These are phyloP conservation scores for Ectropis crepuscularia DNA, from an alignment of 2,888 invertebrate species.

Conservation along the genomic window DNA sequence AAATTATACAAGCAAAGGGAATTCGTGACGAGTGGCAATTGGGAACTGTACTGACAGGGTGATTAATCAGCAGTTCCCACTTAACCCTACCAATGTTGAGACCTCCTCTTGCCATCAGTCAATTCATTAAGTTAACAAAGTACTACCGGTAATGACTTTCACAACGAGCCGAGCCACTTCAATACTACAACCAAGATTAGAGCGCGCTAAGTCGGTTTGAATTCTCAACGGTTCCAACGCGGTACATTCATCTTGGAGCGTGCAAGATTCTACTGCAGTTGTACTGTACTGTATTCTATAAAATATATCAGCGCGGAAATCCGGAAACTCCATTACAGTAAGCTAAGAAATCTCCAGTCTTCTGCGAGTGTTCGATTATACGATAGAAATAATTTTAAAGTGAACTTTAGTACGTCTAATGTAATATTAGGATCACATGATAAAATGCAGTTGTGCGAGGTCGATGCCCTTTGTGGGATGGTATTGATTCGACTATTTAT, in stretches of 20 bases:
- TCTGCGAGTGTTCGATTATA: too few species aligned
- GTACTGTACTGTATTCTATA: constrained; percentile 20
- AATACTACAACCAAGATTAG: constrained; percentile 64
- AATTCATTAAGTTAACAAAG: constrained; percentile 84
- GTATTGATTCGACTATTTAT: too few species aligned
- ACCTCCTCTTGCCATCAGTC: constrained; percentile 80
- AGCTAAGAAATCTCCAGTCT: constrained; percentile 45
- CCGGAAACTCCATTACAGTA: constrained; percentile 37
- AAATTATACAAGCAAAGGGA: constrained; percentile 64
- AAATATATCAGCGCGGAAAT: constrained; percentile 27
- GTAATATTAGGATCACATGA: too few species aligned
- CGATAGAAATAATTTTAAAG: too few species aligned
- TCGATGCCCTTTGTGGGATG: too few species aligned
- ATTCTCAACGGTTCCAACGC: constrained; percentile 37
- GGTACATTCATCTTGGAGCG: constrained; percentile 27
- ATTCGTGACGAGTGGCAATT: constrained; percentile 80
- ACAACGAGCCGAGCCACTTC: constrained; percentile 66
- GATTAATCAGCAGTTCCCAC: constrained; percentile 82
- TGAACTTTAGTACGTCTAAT: too few species aligned
- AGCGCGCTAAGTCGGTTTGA: constrained; percentile 49
- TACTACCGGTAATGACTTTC: constrained; percentile 81
- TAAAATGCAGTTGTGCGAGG: too few species aligned
- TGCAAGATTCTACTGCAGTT: constrained; percentile 30
- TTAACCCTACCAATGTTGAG: constrained; percentile 82
- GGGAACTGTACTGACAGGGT: constrained; percentile 80